phyloP scores from a whole-genome alignment of 2,888 invertebrate species.

The Amaurobius ferox region DNA sequence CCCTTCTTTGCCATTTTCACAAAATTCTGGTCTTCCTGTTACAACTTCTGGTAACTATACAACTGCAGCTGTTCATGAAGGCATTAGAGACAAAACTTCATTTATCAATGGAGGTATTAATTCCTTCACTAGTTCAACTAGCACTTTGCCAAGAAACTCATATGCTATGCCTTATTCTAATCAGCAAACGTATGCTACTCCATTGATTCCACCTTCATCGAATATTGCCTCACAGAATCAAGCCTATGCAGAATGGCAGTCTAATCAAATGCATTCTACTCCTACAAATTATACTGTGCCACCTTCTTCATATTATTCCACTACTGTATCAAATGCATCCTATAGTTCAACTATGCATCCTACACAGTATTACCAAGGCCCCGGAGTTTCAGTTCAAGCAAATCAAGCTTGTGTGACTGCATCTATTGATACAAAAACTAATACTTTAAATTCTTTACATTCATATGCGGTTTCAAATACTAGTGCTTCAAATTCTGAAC shows the following conservation, averaged over 20 bases:
- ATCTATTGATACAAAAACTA: constrained; percentile 59
- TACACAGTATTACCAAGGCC: constrained; percentile 31
- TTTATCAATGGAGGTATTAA: neutral
- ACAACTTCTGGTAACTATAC: neutral
- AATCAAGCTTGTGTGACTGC: constrained; percentile 45
- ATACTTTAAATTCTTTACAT: constrained; percentile 26
- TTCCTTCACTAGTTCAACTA: neutral
- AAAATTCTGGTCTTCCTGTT: constrained; percentile 13
- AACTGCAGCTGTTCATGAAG: neutral
- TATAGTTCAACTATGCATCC: neutral
- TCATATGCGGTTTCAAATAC: constrained; percentile 15
- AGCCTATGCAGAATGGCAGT: neutral
- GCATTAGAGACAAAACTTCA: neutral
- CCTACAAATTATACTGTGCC: neutral
- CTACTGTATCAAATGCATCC: neutral
- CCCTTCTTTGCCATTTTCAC: neutral
- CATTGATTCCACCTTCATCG: neutral
- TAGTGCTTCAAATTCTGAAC: constrained; percentile 5
- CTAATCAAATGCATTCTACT: constrained; percentile 17
- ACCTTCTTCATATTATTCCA: constrained; percentile 6
- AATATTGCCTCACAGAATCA: neutral
- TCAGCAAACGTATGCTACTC: neutral
- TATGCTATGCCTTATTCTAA: constrained; percentile 12
- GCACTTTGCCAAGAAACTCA: neutral
- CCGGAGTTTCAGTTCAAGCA: constrained; percentile 4